Base-by-base conservation (phyloP, 2,888 invertebrate species). In the Pachymerium ferrugineum region DNA sequence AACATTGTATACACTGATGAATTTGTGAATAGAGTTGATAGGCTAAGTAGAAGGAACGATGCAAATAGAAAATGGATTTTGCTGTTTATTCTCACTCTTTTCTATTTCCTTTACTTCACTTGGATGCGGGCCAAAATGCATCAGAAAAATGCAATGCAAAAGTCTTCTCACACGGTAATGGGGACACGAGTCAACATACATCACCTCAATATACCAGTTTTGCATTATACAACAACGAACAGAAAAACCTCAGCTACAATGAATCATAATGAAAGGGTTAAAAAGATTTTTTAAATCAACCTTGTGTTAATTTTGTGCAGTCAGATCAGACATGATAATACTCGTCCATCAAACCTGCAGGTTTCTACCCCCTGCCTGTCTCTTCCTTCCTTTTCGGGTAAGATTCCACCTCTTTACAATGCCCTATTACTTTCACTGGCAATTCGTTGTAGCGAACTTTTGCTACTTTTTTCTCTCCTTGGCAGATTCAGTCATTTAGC, bases 31-130 rank as follows among this genome's bases (percentile, higher is more conserved):
- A 62, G 62, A 62, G 62, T 62, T 62, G 62, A 62, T 62, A 62
- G 62, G 62, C 25, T 62, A 62, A 62, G 62, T 62, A 62, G 28
- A 62, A 62, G 62, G 62, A 62, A 62, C 28, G 62, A 62, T 62
- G 62, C 62, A 62, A 62, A 62, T 62, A 62, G 62, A 62, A n/a
- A 62, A 62, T 62, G 62, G 62, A 62, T 62, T 62, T 62, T 62
- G 62, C 62, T 62, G 62, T 62, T 62, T 62, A 62, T 62, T 62
- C 25, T 28, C n/a, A 28, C 28, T 62, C 62, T 62, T n/a, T n/a
- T 62, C 62, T 62, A 62, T 62, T 62, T 62, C 62, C 62, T 62
- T 28, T 62, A 28, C 62, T n/a, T 22, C 28, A 62, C 62, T 62
- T 62, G 62, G 62, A 62, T 62, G 62, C 28, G 62, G 62, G 62